Base-by-base conservation (phyloP, 2,113 vertebrate genomes). In the Siphamia tubifer region DNA sequence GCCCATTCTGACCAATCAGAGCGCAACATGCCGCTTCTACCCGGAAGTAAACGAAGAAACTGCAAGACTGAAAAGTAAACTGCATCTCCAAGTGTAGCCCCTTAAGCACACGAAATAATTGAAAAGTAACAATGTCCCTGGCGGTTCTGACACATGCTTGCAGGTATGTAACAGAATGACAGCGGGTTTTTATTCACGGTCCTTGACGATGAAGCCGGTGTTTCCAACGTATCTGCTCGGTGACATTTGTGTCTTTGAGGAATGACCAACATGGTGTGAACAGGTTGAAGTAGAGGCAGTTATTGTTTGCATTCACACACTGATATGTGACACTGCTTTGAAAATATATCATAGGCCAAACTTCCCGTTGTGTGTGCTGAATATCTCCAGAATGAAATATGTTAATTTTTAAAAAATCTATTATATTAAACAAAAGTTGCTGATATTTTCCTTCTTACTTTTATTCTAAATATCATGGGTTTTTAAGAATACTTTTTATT, bases 41-140 rank as follows among this genome's bases (percentile, higher is more conserved):
- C 78, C 21, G 89, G 87, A 90, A 87, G 77, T 81, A 19, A 34
- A 31, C 13, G 25, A 28, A 42, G 9, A 28, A 27, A 45, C 2
- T 21, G 42, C 43, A 10, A 27, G 20, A 2, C 3, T 27, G 20
- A 19, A 24, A 34, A 24, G 12, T 8, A 20, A n/a, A 1, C 30
- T 6, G 11, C 1, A 3, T 0, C 10, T 12, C 0, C 19, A n/a
- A 20, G 43, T 27, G 9, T 30, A 34, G 39, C 32, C 3, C 1
- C 6, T 28, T 16, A 15, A n/a, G 9, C 9, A n/a, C 28, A 27
- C 24, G 8, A 36, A 16, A 5, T 1, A 27, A 8, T 11, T 11
- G 3, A 32, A 15, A 36, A 11, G 15, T 17, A 40, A 66, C 17
- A 20, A 93, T 92, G 91, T 78, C 78, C 4, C 25, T 87, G 10